These are phyloP conservation scores for Limnothrissa miodon DNA, from an alignment of 2,113 vertebrate genomes.

Conservation along the genomic window DNA sequence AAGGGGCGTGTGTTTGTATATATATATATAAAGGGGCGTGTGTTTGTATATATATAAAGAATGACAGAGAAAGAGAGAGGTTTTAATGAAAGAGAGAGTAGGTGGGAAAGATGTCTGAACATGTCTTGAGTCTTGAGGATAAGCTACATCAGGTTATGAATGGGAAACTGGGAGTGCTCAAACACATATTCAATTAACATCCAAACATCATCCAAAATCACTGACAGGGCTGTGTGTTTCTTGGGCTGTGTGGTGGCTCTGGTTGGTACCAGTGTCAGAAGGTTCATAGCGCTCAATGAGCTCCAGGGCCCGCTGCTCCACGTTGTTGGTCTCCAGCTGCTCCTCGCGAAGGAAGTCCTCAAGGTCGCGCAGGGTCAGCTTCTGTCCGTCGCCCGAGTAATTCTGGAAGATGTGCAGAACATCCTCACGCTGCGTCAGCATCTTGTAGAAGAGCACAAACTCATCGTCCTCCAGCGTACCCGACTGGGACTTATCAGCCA, in stretches of 20 bases:
- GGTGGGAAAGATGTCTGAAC: too few species aligned
- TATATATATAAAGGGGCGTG: too few species aligned
- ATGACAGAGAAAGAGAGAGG: too few species aligned
- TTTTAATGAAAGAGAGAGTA: too few species aligned
- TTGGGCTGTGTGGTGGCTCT: neutral
- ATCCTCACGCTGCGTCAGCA: constrained; percentile 85
- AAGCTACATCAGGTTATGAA: too few species aligned
- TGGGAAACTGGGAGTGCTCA: too few species aligned
- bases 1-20: too few species aligned
- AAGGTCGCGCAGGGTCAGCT: constrained; percentile 80
- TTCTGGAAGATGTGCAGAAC: constrained; percentile 81
- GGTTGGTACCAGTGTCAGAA: constrained; percentile 39
- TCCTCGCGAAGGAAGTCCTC: constrained; percentile 84
- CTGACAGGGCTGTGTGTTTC: neutral
- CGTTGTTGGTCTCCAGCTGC: constrained; percentile 73
- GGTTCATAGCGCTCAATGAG: constrained; percentile 85
- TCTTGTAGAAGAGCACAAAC: constrained; percentile 93
- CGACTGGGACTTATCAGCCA: constrained; percentile 84
- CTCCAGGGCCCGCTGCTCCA: constrained; percentile 73
- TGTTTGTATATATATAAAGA: too few species aligned
- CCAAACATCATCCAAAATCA: too few species aligned
- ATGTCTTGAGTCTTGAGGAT: too few species aligned
- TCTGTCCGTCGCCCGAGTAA: constrained; percentile 84
- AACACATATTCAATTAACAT: neutral
- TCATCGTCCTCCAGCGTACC: constrained; percentile 86